Percentiles rank a stretch among this genome's conserved stretches.
These are phyloP conservation scores for Ovibos moschatus DNA, from an alignment of 2,113 vertebrate species.

Conservation along the genomic window DNA sequence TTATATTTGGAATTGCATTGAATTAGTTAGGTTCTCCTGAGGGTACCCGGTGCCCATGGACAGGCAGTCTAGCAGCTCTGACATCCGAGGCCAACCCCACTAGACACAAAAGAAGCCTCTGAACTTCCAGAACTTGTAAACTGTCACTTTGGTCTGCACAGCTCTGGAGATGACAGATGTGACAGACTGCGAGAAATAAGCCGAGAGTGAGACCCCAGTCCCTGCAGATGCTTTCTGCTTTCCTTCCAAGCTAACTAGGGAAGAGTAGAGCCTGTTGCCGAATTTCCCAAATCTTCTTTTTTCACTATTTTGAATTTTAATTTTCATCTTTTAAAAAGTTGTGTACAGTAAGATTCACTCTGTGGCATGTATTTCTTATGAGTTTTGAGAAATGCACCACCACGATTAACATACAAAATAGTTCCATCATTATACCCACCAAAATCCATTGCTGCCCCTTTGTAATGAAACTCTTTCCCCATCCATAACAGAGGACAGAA, in stretches of 20 bases:
- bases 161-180: background rate
- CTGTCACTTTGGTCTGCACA: background rate
- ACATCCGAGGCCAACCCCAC: background rate
- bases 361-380: background rate
- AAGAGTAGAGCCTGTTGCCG: background rate
- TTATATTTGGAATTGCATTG: background rate
- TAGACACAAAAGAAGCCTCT: background rate
- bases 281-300: background rate
- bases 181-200: too few relatives aligned
- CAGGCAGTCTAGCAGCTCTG: background rate
- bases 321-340: background rate
- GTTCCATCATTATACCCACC: background rate
- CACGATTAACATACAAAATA: background rate
- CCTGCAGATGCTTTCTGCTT: background rate
- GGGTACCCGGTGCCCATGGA: too few relatives aligned
- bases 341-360: background rate
- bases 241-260: background rate
- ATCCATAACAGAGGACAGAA: background rate
- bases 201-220: background rate
- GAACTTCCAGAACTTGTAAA: background rate
- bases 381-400: background rate
- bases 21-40: background rate
- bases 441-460: background rate
- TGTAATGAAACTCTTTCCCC: background rate
- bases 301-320: background rate